These are phyloP conservation scores for Lycaena phlaeas DNA, from an alignment of 2,888 invertebrate species.

Conservation along the genomic window DNA sequence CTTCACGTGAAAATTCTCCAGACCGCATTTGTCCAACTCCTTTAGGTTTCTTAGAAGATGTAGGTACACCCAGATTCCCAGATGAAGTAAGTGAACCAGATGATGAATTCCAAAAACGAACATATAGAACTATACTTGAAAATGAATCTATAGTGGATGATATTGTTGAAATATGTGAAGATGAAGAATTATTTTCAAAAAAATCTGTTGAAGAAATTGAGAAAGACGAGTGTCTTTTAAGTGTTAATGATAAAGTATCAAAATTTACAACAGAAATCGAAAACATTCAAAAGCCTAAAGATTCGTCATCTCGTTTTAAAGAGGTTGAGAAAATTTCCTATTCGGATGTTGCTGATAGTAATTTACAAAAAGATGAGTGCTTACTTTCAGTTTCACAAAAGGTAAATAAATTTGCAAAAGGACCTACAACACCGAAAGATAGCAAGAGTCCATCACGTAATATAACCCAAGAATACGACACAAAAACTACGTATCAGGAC, in stretches of 20 bases:
- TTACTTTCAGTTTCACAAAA: conserved; percentile 79
- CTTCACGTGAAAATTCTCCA: conserved; percentile 83
- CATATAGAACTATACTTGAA: conserved; percentile 67
- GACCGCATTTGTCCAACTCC: conserved; percentile 80
- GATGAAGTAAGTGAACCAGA: conserved; percentile 84
- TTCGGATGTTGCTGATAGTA: conserved; percentile 62
- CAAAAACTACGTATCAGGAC: conserved; percentile 62
- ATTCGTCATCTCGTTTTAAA: conserved; percentile 35
- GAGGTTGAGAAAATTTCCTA: conserved; percentile 50
- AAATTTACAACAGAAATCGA: conserved; percentile 59
- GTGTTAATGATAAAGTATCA: conserved; percentile 72
- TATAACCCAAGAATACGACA: conserved; percentile 64
- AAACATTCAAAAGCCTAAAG: conserved; percentile 38
- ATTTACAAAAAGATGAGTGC: conserved; percentile 73
- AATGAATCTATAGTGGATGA: conserved; percentile 75
- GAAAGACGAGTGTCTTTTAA: conserved; percentile 66
- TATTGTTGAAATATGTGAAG: conserved; percentile 68
- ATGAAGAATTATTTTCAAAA: conserved; percentile 58
- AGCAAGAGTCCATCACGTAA: conserved; percentile 49
- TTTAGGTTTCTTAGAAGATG: conserved; percentile 71
- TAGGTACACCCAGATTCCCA: conserved; percentile 78
- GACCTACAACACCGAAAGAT: conserved; percentile 44
- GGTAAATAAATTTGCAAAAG: conserved; percentile 77
- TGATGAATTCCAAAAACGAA: conserved; percentile 65
- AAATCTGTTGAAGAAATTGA: conserved; percentile 42